Evolutionary conservation across 2,797 vertebrate species (phyloP).

Genomic region (Alosa sapidissima): DNA sequence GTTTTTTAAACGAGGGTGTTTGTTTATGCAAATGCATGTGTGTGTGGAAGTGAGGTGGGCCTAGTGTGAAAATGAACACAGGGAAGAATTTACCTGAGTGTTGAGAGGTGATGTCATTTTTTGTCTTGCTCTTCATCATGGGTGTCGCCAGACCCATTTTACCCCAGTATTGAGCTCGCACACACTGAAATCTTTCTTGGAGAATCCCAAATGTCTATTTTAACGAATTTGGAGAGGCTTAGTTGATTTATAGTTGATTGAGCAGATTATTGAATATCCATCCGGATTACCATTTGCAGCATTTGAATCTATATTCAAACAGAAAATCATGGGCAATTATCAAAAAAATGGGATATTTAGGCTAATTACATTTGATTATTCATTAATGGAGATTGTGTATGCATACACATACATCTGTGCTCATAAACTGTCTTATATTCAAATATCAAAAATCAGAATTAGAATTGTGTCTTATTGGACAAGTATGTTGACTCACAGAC

Average conservation of each 20-base stretch:
- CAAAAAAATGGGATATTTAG: background rate
- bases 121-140: background rate
- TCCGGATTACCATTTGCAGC: background rate
- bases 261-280: background rate
- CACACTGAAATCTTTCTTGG: too few species aligned
- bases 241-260: too few species aligned
- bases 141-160: too few species aligned
- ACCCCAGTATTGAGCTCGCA: too few species aligned
- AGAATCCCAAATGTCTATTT: too few species aligned
- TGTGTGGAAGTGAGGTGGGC: background rate
- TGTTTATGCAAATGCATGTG: slow-evolving; percentile 1
- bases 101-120: background rate
- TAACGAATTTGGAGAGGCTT: too few species aligned
- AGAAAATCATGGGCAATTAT: background rate
- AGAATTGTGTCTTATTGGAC: background rate
- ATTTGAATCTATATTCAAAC: background rate
- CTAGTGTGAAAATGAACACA: background rate
- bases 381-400: background rate
- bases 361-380: background rate
- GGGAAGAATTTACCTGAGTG: background rate
- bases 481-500: too few species aligned
- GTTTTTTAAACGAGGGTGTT: background rate
- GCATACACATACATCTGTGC: too few species aligned
- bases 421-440: background rate
- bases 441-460: background rate